Evolutionary conservation across 2,797 vertebrate genomes (phyloP).

Genomic region (Pygocentrus nattereri): DNA sequence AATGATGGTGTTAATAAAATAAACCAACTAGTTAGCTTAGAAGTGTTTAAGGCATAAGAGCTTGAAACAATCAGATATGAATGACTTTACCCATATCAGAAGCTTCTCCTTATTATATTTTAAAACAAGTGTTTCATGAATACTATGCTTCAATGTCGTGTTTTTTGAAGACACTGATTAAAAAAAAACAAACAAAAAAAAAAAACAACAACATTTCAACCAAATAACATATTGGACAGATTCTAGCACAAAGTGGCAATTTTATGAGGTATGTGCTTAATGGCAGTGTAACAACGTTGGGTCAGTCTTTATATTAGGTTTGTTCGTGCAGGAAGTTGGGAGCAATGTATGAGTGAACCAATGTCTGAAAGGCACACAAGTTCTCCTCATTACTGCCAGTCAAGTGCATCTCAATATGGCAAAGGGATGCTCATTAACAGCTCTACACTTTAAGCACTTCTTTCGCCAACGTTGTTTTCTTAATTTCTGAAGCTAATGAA

Average conservation of each 20-base stretch:
- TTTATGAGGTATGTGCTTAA: conserved; percentile 4
- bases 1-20: too few species aligned
- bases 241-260: not conserved
- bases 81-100: too few species aligned
- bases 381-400: conserved; percentile 21
- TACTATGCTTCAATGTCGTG: too few species aligned
- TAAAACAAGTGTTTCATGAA: too few species aligned
- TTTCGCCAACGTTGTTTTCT: not conserved
- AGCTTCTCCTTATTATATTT: too few species aligned
- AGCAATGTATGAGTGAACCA: not conserved
- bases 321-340: not conserved
- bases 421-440: conserved; percentile 15
- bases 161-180: too few species aligned
- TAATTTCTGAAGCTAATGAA: not conserved
- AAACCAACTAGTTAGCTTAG: too few species aligned
- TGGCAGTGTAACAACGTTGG: not conserved
- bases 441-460: not conserved
- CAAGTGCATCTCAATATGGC: not conserved
- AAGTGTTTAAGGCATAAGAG: too few species aligned
- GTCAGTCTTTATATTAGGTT: not conserved
- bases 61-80: too few species aligned
- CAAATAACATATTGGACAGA: not conserved
- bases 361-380: not conserved
- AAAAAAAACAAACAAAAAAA: too few species aligned
- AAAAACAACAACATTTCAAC: too few species aligned